Evolutionary conservation across 2,888 invertebrate species (phyloP), one percentile per base, ranked within the genome.

Genomic region (Agrochola lychnidis): DNA sequence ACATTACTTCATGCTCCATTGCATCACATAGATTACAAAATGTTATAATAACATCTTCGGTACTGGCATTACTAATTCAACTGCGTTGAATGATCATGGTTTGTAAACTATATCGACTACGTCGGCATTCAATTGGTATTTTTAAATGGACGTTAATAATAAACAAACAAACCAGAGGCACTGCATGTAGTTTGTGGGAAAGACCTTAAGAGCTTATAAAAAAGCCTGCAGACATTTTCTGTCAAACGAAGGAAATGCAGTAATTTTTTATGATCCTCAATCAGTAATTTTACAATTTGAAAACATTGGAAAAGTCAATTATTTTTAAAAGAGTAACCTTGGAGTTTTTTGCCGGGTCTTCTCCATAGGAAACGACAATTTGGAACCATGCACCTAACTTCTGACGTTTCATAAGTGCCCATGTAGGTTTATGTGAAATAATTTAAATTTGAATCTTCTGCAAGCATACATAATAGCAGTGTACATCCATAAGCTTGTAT

Each of bases 1-100:
- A 56, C 9, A n/a, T 75, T 30, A 75, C 48, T 64, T 40, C 16
- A 16, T 63, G 7, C 4, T 1, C 56, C 62, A 62, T 74, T 30
- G 36, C 53, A 63, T 59, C 67, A 76, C 25, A 68, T 48, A n/a
- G 42, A 62, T 71, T 59, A 59, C 25, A 51, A n/a, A 67, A 63
- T 77, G 82, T 81, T 77, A 77, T 70, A 64, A 81, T 82, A 81
- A 81, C 71, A 82, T 77, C 40, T 51, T 36, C 25, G 36, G 30
- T 48, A 40, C 57, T 51, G 45, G 16, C 10, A 72, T 48, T 59
- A 69, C 61, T n/a, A 62, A 71, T 56, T 36, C 67, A 64, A 76
- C 22, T n/a, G 70, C 64, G 16, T 53, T 70, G 45, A 77, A 45
- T 81, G 74, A 57, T 57, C 67, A 53, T 16, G 22, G 45, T 45